Base-by-base conservation (phyloP, 2,797 vertebrate species). In the Iguana delicatissima region DNA sequence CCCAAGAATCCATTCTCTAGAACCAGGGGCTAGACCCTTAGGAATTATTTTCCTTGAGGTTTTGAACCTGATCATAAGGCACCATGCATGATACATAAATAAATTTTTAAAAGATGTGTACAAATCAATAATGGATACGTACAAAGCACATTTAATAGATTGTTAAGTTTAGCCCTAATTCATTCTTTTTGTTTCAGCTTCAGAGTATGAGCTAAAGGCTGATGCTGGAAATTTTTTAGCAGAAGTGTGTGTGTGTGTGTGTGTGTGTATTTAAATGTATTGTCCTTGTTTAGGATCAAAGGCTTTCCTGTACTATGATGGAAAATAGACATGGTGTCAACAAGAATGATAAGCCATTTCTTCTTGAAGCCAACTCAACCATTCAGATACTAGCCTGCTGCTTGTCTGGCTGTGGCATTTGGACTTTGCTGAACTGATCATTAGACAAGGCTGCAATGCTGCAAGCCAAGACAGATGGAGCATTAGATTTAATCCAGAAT, bases 401-500 rank as follows among this genome's bases (percentile, higher is more conserved):
- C 57, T 87, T 83, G 80, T n/a, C 80, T 7, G 73, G 85, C 85
- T 90, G 55, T 77, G 85, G 69, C 80, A 87, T 83, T 90, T 90
- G 85, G 80, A 83, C 42, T 87, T 83, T 83, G 57, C n/a, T 87
- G 80, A 64, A 64, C 5, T 55, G 67, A 67, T 77, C 89, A 83
- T 87, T 76, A 67, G 69, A 62, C 29, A 74, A 64, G n/a, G 73
- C 85, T 83, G 57, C n/a, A 77, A 35, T 42, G 14, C 72, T 76
- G 57, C 6, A 55, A 87, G 57, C 69, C 85, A 90, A 90, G 85
- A 77, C 89, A 87, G 89, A 90, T 90, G 89, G 89, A 76, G 46
- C 80, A 76, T 90, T 90, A 55, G 57, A 87, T 90, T 87, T 87
- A 90, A 90, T 90, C 84, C 80, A 83, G 59, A 76, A 87, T 90